A percentile compares a stretch with the other conserved stretches of the same genome.
Conservation (phyloP, 2,797 vertebrate species). For the Myotis myotis region DNA sequence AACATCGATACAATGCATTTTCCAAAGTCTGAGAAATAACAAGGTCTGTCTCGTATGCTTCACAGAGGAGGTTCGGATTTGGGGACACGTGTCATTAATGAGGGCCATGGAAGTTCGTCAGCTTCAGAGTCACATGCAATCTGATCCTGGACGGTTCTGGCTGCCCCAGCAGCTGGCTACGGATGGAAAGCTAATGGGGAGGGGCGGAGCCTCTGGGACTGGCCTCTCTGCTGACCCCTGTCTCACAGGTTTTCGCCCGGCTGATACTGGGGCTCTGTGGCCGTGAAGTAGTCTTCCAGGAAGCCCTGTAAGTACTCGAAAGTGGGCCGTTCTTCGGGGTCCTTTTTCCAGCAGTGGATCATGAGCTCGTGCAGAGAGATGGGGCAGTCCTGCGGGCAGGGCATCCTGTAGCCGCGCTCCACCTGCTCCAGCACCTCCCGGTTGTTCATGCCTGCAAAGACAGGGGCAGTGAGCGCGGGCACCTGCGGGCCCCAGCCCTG, state of each 20-base stretch:
- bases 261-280: conserved; percentile 98
- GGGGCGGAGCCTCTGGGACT: conserved; percentile 60
- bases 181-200: conserved; percentile 78
- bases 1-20: conserved; percentile 89
- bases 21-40: conserved; percentile 86
- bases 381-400: conserved; percentile 95
- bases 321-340: conserved; percentile 96
- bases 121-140: conserved; percentile 83
- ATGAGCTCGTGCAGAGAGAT: conserved; percentile 97
- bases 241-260: conserved; percentile 97
- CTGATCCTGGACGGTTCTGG: conserved; percentile 81
- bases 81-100: conserved; percentile 84
- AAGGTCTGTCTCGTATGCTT: conserved; percentile 83
- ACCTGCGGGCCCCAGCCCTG: fast-evolving
- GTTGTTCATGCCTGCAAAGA: conserved; percentile 95
- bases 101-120: conserved; percentile 82
- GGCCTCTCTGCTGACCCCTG: conserved; percentile 72
- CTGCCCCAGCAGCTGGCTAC: conserved; percentile 79
- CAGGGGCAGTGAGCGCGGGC: not conserved
- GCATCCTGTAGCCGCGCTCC: conserved; percentile 97
- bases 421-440: conserved; percentile 98
- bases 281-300: conserved; percentile 99
- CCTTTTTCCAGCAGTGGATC: conserved; percentile 99
- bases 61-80: conserved; percentile 87
- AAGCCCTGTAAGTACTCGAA: conserved; percentile 99